A percentile compares a stretch with the other conserved stretches of the same genome.
phyloP scores from a whole-genome alignment of 2,888 invertebrate genomes.

The Therioaphis trifolii region DNA sequence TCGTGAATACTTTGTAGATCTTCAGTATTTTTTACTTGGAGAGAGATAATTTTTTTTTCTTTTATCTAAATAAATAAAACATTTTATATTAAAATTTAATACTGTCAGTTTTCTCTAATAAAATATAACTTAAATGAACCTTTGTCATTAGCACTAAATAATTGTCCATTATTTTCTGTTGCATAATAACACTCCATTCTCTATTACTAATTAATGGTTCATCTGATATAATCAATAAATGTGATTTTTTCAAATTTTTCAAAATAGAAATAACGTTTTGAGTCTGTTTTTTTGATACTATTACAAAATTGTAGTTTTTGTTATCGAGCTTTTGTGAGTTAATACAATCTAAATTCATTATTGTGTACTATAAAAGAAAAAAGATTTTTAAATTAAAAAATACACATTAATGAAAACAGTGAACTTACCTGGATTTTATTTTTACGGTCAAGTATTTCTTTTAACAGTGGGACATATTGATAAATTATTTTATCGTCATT shows the following conservation, averaged over 20 bases:
- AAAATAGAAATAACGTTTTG: background rate
- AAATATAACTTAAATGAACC: background rate
- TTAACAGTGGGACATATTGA: background rate
- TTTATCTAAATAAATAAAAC: background rate
- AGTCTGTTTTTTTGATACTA: background rate
- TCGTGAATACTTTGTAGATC: background rate
- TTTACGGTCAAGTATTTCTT: constrained; percentile 19
- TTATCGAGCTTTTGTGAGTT: background rate
- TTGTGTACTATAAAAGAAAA: constrained; percentile 14
- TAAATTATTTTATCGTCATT: background rate
- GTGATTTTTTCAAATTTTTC: background rate
- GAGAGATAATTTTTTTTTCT: background rate
- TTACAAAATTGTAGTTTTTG: constrained; percentile 10
- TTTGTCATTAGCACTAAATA: constrained; percentile 40
- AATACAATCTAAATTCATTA: background rate
- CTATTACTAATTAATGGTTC: background rate
- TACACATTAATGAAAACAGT: background rate
- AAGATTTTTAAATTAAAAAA: background rate
- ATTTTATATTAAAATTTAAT: background rate
- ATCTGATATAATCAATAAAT: constrained; percentile 21
- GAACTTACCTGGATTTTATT: constrained; percentile 33
- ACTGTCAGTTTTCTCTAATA: too few species aligned
- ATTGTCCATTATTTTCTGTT: constrained; percentile 35
- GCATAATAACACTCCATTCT: constrained; percentile 48
- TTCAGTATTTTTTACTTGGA: background rate